phyloP scores from a whole-genome alignment of 1,140 invertebrate genomes.

The Calycopis cecrops region DNA sequence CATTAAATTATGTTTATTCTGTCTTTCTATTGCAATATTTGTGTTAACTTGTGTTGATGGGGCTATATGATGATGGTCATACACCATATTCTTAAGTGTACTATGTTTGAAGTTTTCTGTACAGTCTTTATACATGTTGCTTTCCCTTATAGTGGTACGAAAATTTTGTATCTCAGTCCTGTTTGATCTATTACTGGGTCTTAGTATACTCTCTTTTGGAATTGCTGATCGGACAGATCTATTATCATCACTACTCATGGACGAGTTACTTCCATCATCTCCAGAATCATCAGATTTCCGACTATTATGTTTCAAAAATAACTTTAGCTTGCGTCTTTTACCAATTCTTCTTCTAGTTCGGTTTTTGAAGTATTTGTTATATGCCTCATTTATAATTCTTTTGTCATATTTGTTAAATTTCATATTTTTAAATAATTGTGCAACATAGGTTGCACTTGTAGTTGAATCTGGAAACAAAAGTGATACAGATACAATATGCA shows the following conservation, averaged over 20 bases:
- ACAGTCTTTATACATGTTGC: conserved; percentile 35
- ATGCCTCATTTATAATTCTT: conserved; percentile 48
- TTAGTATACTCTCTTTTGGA: conserved; percentile 32
- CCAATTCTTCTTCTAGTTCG: conserved; percentile 40
- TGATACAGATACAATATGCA: too few relatives aligned
- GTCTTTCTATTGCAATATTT: background rate
- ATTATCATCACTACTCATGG: conserved; percentile 53
- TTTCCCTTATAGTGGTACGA: conserved; percentile 30
- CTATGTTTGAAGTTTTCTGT: conserved; percentile 39
- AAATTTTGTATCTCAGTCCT: conserved; percentile 32
- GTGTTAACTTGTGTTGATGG: background rate
- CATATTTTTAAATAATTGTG: conserved; percentile 44
- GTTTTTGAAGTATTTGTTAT: conserved; percentile 40
- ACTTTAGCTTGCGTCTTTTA: conserved; percentile 38
- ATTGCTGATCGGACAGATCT: conserved; percentile 37
- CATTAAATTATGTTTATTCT: background rate
- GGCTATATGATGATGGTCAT: conserved; percentile 2
- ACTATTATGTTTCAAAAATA: conserved; percentile 35
- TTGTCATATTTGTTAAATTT: conserved; percentile 51
- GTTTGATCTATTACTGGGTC: conserved; percentile 24
- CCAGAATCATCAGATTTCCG: conserved; percentile 47
- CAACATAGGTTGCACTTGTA: conserved; percentile 49
- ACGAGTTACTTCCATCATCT: conserved; percentile 51
- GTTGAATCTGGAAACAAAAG: conserved; percentile 43
- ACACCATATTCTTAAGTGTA: conserved; percentile 33